Evolutionary conservation across 2,888 invertebrate genomes (phyloP), one percentile per base, ranked within the genome.

Genomic region (Muscina levida): DNA sequence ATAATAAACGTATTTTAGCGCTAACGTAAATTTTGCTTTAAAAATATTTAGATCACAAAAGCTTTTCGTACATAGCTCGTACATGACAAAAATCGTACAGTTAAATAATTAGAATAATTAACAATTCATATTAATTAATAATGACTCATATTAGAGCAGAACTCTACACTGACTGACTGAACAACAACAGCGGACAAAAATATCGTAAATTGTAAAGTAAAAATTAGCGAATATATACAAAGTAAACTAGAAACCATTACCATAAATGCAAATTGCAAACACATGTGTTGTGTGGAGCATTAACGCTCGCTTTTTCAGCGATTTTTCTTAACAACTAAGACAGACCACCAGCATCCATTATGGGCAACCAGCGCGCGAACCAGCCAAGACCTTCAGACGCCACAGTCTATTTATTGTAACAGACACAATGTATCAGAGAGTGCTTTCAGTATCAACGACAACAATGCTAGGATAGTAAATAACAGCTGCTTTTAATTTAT

Each of bases 311-410:
- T 24, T 53, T 53, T 24, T 24, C 1, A 13, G 2, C 22, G 24
- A 53, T 53, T 4, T 53, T 53, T 48, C n/a, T n/a, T 3, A 31
- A 31, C 8, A 8, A 8, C 31, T 31, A 31, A 31, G 31, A 31
- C 31, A 3, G n/a, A 44, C 44, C 44, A n/a, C 46, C 17, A 46
- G 46, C 46, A 3, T 5, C 31, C 31, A 31, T 31, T 31, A 31
- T 3, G 3, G 31, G 31, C 31, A 31, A n/a, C n/a, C 8, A 46
- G n/a, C n/a, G 53, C 13, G 19, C 6, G 24, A 65, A 62, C 51
- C 72, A 72, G 10, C 24, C 72, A 77, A 81, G 77, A 81, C 81
- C 81, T 81, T 81, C 81, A 77, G 81, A 81, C 81, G 81, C 81
- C 81, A 81, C n/a, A 81, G 19, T 42, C 73, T 53, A 74, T 74